Evolutionary conservation across 2,888 invertebrate species (phyloP).

Genomic region (Eristalinus aeneus): DNA sequence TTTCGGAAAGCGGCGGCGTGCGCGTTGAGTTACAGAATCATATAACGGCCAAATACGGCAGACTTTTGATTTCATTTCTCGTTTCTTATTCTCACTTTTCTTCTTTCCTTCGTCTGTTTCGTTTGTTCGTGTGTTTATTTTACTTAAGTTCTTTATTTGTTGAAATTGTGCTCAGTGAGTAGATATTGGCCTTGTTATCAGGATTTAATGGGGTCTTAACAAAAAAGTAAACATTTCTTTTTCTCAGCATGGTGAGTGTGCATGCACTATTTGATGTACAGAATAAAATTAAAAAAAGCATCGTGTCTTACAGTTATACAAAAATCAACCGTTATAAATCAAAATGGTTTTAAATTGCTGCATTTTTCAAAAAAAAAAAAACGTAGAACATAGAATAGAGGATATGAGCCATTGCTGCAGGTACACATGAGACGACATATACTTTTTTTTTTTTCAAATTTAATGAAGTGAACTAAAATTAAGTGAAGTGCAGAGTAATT

Average conservation of each 20-base stretch:
- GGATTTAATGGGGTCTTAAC: slow-evolving; percentile 15
- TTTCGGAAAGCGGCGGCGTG: not conserved
- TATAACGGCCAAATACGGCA: slow-evolving; percentile 18
- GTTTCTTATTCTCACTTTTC: not conserved
- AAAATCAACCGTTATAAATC: slow-evolving; percentile 39
- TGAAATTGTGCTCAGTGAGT: not conserved
- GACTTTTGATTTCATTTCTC: not conserved
- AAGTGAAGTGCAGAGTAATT: not conserved
- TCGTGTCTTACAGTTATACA: not conserved
- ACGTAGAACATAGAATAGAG: not conserved
- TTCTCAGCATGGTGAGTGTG: slow-evolving; percentile 1
- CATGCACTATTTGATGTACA: slow-evolving; percentile 18
- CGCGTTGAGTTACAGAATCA: slow-evolving; percentile 12
- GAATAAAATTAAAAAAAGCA: not conserved
- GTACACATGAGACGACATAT: not conserved
- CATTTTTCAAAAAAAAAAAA: not conserved
- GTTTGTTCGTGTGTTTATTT: slow-evolving; percentile 20
- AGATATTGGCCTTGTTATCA: slow-evolving; percentile 23
- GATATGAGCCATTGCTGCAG: not conserved
- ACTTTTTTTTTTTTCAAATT: not conserved
- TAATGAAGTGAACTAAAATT: not conserved
- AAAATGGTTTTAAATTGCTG: slow-evolving; percentile 5
- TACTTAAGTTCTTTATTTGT: not conserved
- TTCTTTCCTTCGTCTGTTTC: not conserved
- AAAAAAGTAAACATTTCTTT: not conserved